phyloP scores from a whole-genome alignment of 2,113 vertebrate species.

The Bos javanicus region DNA sequence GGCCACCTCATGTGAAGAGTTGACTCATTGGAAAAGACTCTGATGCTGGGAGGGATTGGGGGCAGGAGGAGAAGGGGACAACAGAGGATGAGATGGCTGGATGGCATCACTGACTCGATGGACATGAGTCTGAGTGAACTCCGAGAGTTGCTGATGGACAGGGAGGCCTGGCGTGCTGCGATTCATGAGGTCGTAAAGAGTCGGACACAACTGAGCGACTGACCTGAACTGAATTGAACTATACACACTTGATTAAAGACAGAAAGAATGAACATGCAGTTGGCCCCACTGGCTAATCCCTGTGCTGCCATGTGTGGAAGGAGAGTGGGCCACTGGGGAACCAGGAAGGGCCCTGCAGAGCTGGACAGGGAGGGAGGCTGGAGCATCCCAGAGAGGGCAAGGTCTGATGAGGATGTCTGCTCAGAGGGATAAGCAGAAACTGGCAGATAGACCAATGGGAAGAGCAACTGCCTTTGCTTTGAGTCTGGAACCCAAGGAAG shows the following conservation, averaged over 20 bases:
- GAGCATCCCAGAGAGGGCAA: not conserved
- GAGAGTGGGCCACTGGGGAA: not conserved
- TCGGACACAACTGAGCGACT: no score
- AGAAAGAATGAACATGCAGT: not conserved
- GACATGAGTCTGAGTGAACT: no score
- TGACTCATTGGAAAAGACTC: no score
- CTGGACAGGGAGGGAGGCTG: not conserved
- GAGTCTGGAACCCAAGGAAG: not conserved
- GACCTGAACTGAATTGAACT: no score
- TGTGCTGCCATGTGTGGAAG: no score
- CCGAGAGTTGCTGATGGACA: fast-evolving
- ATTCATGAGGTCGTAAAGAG: no score
- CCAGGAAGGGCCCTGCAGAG: not conserved
- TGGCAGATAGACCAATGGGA: not conserved
- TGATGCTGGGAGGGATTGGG: no score
- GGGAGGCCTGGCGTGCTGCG: no score
- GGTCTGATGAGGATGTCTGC: not conserved
- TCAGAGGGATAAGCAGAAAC: not conserved
- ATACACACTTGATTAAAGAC: not conserved
- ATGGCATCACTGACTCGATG: no score
- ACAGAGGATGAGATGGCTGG: no score
- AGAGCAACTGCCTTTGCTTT: not conserved
- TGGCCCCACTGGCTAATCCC: not conserved
- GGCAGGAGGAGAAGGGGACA: no score
- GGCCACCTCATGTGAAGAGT: no score